These are phyloP conservation scores for Nephotettix cincticeps DNA, from an alignment of 1,140 invertebrate genomes.

Conservation along the genomic window DNA sequence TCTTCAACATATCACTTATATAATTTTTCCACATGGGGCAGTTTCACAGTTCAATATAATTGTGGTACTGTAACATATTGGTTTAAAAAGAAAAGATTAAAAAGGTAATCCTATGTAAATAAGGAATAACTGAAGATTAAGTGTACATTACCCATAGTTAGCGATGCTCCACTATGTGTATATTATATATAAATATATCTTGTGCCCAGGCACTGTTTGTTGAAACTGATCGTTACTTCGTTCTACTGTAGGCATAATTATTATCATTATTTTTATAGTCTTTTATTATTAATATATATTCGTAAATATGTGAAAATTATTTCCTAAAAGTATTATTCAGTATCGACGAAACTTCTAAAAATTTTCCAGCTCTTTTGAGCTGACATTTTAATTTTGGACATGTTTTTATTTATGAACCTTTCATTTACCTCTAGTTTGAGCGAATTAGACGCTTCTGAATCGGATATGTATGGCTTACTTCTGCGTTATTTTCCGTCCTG, in stretches of 20 bases:
- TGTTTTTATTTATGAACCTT: no score
- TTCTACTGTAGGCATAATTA: conserved; percentile 9
- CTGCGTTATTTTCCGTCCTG: neutral
- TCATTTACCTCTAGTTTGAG: no score
- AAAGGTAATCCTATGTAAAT: conserved; percentile 1
- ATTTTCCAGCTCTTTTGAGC: no score
- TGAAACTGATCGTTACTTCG: neutral
- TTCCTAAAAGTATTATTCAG: neutral
- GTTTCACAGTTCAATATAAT: no score
- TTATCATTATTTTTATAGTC: conserved; percentile 9
- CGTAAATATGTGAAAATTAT: neutral
- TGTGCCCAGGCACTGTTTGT: neutral
- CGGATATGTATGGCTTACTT: no score
- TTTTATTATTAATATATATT: conserved; percentile 11
- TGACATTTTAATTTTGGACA: no score
- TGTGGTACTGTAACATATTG: no score
- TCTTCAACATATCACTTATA: no score
- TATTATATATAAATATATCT: conserved; percentile 13
- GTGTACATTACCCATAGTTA: conserved; percentile 7
- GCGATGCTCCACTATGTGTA: neutral
- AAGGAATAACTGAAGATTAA: neutral
- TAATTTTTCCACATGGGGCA: no score
- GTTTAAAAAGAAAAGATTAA: no score
- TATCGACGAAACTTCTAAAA: neutral
- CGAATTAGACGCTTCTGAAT: no score